A percentile compares a stretch with the other conserved stretches of the same genome.
phyloP scores from a whole-genome alignment of 1,140 invertebrate genomes.

The Lutraria rhynchaena region DNA sequence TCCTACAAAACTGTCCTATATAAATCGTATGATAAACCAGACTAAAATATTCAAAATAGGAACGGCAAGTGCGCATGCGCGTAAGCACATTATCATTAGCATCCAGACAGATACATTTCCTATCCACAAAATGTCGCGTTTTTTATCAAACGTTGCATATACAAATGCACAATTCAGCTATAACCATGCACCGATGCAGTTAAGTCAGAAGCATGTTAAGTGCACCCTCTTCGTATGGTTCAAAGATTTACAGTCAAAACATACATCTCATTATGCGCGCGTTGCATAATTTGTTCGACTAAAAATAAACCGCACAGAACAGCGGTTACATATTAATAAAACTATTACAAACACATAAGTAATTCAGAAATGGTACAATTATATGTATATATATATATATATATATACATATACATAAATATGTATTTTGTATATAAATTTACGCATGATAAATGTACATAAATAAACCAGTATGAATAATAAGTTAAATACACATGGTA shows the following conservation, averaged over 20 bases:
- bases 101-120: conserved; percentile 52
- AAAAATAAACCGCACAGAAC: no score
- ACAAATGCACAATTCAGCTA: conserved; percentile 21
- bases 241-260: conserved; percentile 38
- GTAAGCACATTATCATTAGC: conserved; percentile 28
- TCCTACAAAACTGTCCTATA: conserved; percentile 26
- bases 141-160: conserved; percentile 33
- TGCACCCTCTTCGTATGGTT: conserved; percentile 27
- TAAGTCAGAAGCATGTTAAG: conserved; percentile 4
- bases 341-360: no score
- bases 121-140: conserved; percentile 14
- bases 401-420: no score
- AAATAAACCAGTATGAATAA: not conserved
- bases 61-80: conserved; percentile 43
- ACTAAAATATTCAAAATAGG: conserved; percentile 53
- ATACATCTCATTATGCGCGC: conserved; percentile 20
- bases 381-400: no score
- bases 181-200: conserved; percentile 24
- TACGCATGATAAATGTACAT: not conserved
- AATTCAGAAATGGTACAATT: no score
- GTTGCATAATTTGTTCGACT: no score
- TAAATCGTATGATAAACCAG: conserved; percentile 46
- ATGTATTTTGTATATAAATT: not conserved
- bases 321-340: no score
- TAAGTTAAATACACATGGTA: no score